These are phyloP conservation scores for Dromaius novaehollandiae DNA, from an alignment of 2,113 vertebrate species.

Conservation along the genomic window DNA sequence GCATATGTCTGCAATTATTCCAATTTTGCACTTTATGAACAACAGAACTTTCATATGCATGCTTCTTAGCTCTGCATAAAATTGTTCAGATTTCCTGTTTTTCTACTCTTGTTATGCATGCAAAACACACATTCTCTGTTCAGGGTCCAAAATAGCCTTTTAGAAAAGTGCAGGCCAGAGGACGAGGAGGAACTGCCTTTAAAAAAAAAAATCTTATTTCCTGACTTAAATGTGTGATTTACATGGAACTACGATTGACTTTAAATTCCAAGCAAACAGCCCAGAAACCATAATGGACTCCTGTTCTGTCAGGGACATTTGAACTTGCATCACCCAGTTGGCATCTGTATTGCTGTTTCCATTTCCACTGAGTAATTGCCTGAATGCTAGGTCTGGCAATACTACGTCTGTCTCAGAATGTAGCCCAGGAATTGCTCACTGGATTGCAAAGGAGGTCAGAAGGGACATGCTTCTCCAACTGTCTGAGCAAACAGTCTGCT, in stretches of 20 bases:
- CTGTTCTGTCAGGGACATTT: constrained; percentile 12
- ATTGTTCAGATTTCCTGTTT: neutral
- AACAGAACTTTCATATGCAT: neutral
- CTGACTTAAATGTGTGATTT: neutral
- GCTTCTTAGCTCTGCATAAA: neutral
- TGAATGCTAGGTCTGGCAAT: constrained; percentile 23
- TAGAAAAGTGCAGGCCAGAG: neutral
- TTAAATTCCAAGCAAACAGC: constrained; percentile 15
- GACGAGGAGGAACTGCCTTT: neutral
- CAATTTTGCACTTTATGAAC: neutral
- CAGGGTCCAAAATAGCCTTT: neutral
- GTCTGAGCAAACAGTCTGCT: neutral
- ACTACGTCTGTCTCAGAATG: neutral
- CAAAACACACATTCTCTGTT: neutral
- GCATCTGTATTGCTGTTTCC: constrained; percentile 29
- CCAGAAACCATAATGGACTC: neutral
- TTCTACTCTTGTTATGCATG: neutral
- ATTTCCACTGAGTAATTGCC: constrained; percentile 14
- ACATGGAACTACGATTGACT: neutral
- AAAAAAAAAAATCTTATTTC: neutral
- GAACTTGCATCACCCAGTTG: constrained; percentile 34
- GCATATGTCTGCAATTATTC: neutral
- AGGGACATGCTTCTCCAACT: neutral
- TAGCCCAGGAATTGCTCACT: neutral
- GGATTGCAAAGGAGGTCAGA: neutral